phyloP scores from a whole-genome alignment of 2,797 vertebrate species.

The Mormyrus hasselquistii region DNA sequence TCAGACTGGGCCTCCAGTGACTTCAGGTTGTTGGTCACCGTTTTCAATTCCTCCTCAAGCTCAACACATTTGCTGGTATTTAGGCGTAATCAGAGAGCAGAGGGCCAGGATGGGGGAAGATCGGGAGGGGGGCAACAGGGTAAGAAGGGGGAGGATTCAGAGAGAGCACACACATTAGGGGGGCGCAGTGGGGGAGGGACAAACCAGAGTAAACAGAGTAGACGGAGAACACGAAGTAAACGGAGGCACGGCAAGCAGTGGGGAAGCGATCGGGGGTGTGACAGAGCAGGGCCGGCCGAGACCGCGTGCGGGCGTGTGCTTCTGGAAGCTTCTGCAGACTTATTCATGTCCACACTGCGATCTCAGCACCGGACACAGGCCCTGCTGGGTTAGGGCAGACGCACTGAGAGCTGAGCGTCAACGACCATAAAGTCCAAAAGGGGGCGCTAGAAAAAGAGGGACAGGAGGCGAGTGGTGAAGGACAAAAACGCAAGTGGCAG shows the following conservation, averaged over 20 bases:
- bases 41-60: conserved; percentile 99
- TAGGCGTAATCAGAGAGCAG: conserved; percentile 57
- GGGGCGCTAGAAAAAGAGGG: conserved; percentile 14
- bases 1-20: conserved; percentile 99
- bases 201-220: not conserved
- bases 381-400: conserved; percentile 51
- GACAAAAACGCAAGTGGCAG: conserved; percentile 18
- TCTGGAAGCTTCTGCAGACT: not conserved
- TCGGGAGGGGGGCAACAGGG: conserved; percentile 47
- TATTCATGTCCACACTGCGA: not conserved
- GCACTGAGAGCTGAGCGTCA: not conserved
- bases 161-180: conserved; percentile 46
- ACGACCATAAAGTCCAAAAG: conserved; percentile 12
- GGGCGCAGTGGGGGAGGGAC: not conserved
- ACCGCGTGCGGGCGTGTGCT: not conserved
- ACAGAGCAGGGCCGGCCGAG: conserved; percentile 55
- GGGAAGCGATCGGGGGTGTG: conserved; percentile 40
- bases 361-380: conserved; percentile 30
- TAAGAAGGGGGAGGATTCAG: conserved; percentile 51
- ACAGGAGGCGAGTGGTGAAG: conserved; percentile 31
- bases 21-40: conserved; percentile 99
- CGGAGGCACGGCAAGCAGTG: conserved; percentile 48
- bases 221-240: conserved; percentile 44
- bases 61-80: conserved; percentile 99
- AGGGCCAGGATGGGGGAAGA: conserved; percentile 49